These are phyloP conservation scores for Leptobrachium leishanense DNA, from an alignment of 2,113 vertebrate species.

Conservation along the genomic window DNA sequence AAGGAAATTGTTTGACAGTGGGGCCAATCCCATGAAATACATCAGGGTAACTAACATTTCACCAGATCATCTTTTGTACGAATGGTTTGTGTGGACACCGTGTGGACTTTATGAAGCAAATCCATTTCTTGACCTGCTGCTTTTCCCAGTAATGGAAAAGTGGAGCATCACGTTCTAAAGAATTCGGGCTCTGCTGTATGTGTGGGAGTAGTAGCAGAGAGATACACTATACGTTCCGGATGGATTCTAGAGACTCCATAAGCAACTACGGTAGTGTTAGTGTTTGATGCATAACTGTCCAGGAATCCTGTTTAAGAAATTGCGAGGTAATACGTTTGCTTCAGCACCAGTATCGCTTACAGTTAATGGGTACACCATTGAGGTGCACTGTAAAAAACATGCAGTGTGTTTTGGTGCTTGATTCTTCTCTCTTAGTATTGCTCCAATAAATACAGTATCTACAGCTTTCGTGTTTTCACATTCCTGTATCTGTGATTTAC, in stretches of 20 bases:
- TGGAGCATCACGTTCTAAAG: not conserved
- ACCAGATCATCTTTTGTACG: conserved; percentile 20
- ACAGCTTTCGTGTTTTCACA: not conserved
- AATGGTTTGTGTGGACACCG: conserved; percentile 17
- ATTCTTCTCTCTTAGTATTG: not conserved
- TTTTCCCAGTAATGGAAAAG: conserved; percentile 17
- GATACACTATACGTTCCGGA: not conserved
- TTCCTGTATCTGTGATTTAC: not conserved
- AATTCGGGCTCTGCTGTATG: not conserved
- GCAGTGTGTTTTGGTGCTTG: not conserved
- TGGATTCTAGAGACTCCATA: not conserved
- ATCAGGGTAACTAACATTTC: conserved; percentile 11
- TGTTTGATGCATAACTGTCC: not conserved
- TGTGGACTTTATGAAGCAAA: conserved; percentile 30
- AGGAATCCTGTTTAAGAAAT: not conserved
- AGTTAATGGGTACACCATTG: not conserved
- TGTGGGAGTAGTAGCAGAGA: not conserved
- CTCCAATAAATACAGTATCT: not conserved
- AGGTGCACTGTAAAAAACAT: not conserved
- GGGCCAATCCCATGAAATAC: not conserved
- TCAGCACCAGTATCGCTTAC: not conserved
- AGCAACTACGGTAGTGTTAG: not conserved
- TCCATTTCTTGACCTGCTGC: not conserved
- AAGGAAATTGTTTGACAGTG: too few species aligned
- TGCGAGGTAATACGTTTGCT: not conserved